phyloP scores from a whole-genome alignment of 2,888 invertebrate species.

The Pimpla rufipes region DNA sequence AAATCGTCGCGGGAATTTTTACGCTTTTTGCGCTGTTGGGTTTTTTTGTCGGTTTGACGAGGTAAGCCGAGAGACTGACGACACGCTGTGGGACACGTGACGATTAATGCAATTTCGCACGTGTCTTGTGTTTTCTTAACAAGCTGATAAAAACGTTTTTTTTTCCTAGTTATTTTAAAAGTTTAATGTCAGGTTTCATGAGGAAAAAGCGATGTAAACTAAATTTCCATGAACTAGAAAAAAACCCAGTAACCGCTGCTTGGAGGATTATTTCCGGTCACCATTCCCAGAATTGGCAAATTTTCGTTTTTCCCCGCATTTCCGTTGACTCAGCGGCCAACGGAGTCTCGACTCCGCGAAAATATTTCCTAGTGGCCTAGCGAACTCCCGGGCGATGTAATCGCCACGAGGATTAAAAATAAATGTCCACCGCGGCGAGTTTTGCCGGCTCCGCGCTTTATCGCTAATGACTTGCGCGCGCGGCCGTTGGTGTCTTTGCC shows the following conservation, averaged over 20 bases:
- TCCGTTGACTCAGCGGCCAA: neutral
- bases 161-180: too few species aligned
- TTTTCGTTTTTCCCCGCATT: neutral
- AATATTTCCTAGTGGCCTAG: neutral
- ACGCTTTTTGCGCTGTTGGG: neutral
- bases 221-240: too few species aligned
- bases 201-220: too few species aligned
- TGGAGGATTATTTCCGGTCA: too few species aligned
- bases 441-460: neutral
- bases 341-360: neutral
- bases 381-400: constrained; percentile 1
- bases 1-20: neutral
- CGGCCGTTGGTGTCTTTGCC: constrained; percentile 2
- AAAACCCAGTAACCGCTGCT: too few species aligned
- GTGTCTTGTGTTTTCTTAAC: too few species aligned
- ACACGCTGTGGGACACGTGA: too few species aligned
- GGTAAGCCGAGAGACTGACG: too few species aligned
- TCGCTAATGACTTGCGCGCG: constrained; percentile 25
- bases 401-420: constrained; percentile 25
- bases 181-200: too few species aligned
- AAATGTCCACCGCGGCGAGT: constrained; percentile 21
- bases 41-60: neutral
- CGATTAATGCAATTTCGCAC: too few species aligned
- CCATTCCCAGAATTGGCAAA: too few species aligned
- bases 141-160: too few species aligned